phyloP scores from a whole-genome alignment of 1,140 invertebrate species.

The Halyomorpha halys region DNA sequence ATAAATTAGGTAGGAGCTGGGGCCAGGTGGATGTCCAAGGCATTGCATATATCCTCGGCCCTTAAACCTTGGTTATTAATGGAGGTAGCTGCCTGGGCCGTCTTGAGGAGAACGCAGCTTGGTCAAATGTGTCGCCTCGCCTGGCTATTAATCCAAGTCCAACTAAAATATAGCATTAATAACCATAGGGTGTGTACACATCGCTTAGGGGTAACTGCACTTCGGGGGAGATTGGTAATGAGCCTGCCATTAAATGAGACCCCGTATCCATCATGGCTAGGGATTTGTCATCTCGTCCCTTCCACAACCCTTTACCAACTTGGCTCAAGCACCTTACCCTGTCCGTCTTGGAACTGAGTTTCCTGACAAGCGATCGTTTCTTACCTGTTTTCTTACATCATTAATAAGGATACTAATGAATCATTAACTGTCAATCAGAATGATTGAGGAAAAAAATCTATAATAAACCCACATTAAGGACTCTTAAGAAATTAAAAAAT shows the following conservation, averaged over 20 bases:
- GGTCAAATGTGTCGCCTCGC: slow-evolving; percentile 24
- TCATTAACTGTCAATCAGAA: too few species aligned
- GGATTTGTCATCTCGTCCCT: slow-evolving; percentile 23
- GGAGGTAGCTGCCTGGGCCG: slow-evolving; percentile 5
- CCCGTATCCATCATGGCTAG: slow-evolving; percentile 21
- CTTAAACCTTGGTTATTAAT: slow-evolving; percentile 26
- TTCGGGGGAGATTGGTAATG: slow-evolving; percentile 24
- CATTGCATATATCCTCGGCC: slow-evolving; percentile 27
- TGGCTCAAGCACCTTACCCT: too few species aligned
- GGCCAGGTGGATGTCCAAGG: slow-evolving; percentile 23
- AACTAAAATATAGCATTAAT: slow-evolving; percentile 29
- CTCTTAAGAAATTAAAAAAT: too few species aligned
- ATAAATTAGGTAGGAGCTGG: slow-evolving; percentile 24
- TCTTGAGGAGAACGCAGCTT: slow-evolving; percentile 25
- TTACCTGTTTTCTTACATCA: too few species aligned
- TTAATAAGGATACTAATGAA: too few species aligned
- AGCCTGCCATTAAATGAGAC: slow-evolving; percentile 23
- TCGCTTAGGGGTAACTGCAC: slow-evolving; percentile 22
- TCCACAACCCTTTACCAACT: not conserved
- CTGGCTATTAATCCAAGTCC: slow-evolving; percentile 26
- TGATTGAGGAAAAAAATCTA: too few species aligned
- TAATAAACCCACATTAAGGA: too few species aligned
- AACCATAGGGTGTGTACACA: slow-evolving; percentile 28
- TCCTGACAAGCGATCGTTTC: too few species aligned
- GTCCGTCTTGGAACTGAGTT: too few species aligned